Evolutionary conservation across 1,140 invertebrate species (phyloP).

Genomic region (Penaeus indicus): DNA sequence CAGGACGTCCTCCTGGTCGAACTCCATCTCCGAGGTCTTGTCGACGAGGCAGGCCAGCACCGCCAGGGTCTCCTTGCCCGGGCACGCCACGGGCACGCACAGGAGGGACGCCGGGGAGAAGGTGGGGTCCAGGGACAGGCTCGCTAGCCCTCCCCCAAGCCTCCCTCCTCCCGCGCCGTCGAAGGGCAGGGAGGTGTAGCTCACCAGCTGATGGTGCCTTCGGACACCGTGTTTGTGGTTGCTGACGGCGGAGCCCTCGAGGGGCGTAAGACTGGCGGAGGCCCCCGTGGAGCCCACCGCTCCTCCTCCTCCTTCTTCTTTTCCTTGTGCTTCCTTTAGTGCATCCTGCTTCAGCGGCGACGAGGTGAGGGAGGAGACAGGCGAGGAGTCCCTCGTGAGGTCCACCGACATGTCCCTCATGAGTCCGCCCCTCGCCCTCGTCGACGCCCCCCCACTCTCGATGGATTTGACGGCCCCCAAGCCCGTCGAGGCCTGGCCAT

Average conservation of each 20-base stretch:
- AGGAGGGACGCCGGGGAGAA: slow-evolving; percentile 39
- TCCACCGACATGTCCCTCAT: slow-evolving; percentile 47
- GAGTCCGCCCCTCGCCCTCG: neutral
- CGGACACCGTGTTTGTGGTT: no score
- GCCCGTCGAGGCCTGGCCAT: slow-evolving; percentile 35
- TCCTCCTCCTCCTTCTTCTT: no score
- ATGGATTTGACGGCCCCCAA: slow-evolving; percentile 6
- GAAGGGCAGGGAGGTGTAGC: neutral
- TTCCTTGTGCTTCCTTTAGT: slow-evolving; percentile 11
- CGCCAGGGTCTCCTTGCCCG: slow-evolving; percentile 46
- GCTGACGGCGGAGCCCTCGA: slow-evolving; percentile 1
- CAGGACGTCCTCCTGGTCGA: slow-evolving; percentile 23
- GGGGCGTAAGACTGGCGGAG: neutral
- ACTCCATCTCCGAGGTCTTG: slow-evolving; percentile 33
- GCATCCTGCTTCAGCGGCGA: neutral
- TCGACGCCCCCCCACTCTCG: neutral
- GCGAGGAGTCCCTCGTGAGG: neutral
- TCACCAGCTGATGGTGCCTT: no score
- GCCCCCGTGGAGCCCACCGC: neutral
- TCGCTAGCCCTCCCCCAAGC: neutral
- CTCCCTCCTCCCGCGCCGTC: neutral
- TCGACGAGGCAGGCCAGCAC: slow-evolving; percentile 48
- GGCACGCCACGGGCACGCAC: slow-evolving; percentile 43
- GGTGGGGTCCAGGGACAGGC: neutral
- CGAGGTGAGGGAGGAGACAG: slow-evolving; percentile 3